These are phyloP conservation scores for Phrixothrix hirtus DNA, from an alignment of 2,888 invertebrate species.

Conservation along the genomic window DNA sequence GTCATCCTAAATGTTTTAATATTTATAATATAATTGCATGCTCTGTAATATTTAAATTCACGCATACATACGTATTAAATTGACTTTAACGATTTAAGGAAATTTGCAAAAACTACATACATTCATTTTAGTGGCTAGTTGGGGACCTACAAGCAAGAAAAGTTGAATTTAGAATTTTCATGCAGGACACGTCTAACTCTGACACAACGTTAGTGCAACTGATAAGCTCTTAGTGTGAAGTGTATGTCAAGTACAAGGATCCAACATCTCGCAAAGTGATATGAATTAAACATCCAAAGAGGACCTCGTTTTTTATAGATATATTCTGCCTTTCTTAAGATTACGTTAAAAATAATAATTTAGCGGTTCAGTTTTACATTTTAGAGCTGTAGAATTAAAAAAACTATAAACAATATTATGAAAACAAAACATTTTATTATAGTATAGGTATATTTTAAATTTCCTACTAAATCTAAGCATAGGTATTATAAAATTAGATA, in stretches of 20 bases:
- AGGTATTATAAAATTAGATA: no score
- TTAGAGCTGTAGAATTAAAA: no score
- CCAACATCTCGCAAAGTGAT: constrained; percentile 17
- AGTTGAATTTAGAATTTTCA: constrained; percentile 5
- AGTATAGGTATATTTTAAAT: no score
- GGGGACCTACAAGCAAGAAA: constrained; percentile 10
- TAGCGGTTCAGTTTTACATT: no score
- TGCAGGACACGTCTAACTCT: constrained; percentile 18
- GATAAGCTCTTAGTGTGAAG: constrained; percentile 30
- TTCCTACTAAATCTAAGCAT: no score
- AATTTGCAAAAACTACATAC: no score
- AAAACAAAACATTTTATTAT: no score
- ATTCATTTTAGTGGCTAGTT: constrained; percentile 12
- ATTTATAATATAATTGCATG: no score
- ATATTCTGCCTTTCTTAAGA: constrained; percentile 12
- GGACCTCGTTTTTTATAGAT: constrained; percentile 20
- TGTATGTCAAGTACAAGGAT: constrained; percentile 24
- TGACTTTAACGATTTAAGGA: constrained; percentile 37
- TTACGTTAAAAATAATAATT: not conserved
- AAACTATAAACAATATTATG: no score
- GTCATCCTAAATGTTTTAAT: no score
- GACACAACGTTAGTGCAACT: constrained; percentile 26
- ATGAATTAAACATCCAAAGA: constrained; percentile 22
- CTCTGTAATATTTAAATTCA: no score
- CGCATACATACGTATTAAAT: no score